Percentiles rank a stretch among this genome's conserved stretches.
Evolutionary conservation across 1,140 invertebrate genomes (phyloP).

Genomic region (Calephelis nemesis): DNA sequence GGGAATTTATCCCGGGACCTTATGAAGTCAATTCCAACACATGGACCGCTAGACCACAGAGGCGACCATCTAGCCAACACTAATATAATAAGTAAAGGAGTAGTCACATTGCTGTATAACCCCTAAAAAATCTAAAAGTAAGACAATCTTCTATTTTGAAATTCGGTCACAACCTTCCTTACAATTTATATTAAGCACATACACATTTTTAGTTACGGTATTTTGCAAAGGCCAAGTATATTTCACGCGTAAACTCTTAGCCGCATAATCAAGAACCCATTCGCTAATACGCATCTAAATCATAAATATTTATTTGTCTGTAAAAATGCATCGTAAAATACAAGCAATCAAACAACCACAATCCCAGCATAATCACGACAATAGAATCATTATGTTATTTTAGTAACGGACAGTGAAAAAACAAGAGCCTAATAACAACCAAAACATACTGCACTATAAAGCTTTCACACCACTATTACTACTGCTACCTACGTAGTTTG

Average conservation of each 20-base stretch:
- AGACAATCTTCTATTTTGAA: not conserved
- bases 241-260: not conserved
- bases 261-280: constrained; percentile 6
- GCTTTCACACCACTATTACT: not conserved
- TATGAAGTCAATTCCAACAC: no score
- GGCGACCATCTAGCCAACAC: no score
- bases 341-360: constrained; percentile 29
- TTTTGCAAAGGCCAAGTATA: constrained; percentile 1
- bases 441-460: constrained; percentile 21
- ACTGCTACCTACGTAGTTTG: not conserved
- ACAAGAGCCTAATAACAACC: constrained; percentile 28
- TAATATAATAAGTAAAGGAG: no score
- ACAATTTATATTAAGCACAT: not conserved
- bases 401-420: constrained; percentile 33
- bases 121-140: no score
- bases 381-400: constrained; percentile 33
- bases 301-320: constrained; percentile 28
- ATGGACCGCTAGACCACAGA: no score
- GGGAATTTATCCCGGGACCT: no score
- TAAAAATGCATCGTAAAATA: constrained; percentile 39
- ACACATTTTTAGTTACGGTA: constrained; percentile 10
- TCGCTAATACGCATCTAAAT: constrained; percentile 14
- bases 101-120: no score
- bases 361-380: constrained; percentile 39
- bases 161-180: not conserved